Base-by-base conservation (phyloP, 1,140 invertebrate species). In the Trinorchestia longiramus region DNA sequence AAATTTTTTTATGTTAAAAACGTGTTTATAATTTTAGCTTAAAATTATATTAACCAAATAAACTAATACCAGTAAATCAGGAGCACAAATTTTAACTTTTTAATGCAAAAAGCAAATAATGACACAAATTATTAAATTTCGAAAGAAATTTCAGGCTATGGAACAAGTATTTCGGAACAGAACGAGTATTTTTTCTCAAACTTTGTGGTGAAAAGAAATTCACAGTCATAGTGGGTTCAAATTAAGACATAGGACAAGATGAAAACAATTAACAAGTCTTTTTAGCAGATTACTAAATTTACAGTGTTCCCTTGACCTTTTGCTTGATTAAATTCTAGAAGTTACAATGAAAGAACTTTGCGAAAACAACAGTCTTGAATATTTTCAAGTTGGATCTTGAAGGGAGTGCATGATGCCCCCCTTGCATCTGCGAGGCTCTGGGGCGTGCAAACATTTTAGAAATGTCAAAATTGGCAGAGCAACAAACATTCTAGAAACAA, bases 311-410 rank as follows among this genome's bases (percentile, higher is more conserved):
- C 92, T 94, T 94, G 92, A 94, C 92, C 43, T 94, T 45, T 94
- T 43, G 43, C 92, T 94, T 44, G 44, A 94, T 94, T 94, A 94
- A 94, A 94, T 47, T 40, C 44, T 23, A n/a, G 44, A 94, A 94
- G 92, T 94, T 94, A 19, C 43, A 94, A 94, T 94, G 92, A 94
- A 94, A 94, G 47, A 94, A 94, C 92, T 94, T 94, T 45, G 36
- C 92, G 23, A 40, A 43, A 47, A 47, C 92, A 43, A n/a, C 44
- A 45, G 6, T 94, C 43, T 43, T 47, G 92, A 43, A 94, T 94
- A 43, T 45, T 15, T 94, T 28, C 17, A 90, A 90, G 62, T 77
- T 77, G 62, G 1, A 77, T 11, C 62, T 77, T 77, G 62, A 77
- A 28, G 28, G 62, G 1, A 77, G 15, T 36, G 62, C 62, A 77